Evolutionary conservation across 1,140 invertebrate species (phyloP).

Genomic region (Drosophila insularis): DNA sequence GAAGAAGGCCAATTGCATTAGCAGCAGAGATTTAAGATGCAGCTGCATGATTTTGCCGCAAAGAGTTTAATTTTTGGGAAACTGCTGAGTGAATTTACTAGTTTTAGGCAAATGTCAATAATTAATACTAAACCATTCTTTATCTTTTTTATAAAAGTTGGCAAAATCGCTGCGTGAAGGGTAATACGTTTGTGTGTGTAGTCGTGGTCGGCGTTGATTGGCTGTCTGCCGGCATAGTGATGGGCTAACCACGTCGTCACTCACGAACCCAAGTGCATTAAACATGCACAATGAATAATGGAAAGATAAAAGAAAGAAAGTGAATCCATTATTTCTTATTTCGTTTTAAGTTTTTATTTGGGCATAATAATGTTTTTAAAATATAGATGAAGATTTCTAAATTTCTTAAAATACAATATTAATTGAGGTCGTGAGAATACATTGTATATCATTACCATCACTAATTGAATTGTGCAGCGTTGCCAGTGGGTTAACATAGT

Average conservation of each 20-base stretch:
- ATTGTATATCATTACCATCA: background rate
- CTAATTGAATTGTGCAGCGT: background rate
- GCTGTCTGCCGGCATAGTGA: conserved; percentile 41
- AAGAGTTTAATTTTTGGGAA: background rate
- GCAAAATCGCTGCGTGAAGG: conserved; percentile 53
- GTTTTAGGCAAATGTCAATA: conserved; percentile 3
- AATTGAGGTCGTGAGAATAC: background rate
- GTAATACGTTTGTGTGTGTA: conserved; percentile 65
- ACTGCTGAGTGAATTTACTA: background rate
- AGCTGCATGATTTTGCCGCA: conserved; percentile 33
- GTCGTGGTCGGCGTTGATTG: conserved; percentile 71
- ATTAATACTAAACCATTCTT: conserved; percentile 23
- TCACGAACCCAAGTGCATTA: background rate
- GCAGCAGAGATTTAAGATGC: conserved; percentile 53
- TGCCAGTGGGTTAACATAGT: background rate
- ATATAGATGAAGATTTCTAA: too few species aligned
- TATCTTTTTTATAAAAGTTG: conserved; percentile 52
- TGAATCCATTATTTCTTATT: too few species aligned
- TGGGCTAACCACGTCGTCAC: background rate
- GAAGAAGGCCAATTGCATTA: conserved; percentile 43
- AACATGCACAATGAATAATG: background rate
- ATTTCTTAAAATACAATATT: background rate
- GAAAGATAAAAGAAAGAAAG: too few species aligned
- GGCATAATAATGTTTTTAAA: too few species aligned
- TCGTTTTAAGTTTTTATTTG: too few species aligned